These are phyloP conservation scores for Caenorhabditis latens DNA, from an alignment of 1,140 invertebrate species.

Conservation along the genomic window DNA sequence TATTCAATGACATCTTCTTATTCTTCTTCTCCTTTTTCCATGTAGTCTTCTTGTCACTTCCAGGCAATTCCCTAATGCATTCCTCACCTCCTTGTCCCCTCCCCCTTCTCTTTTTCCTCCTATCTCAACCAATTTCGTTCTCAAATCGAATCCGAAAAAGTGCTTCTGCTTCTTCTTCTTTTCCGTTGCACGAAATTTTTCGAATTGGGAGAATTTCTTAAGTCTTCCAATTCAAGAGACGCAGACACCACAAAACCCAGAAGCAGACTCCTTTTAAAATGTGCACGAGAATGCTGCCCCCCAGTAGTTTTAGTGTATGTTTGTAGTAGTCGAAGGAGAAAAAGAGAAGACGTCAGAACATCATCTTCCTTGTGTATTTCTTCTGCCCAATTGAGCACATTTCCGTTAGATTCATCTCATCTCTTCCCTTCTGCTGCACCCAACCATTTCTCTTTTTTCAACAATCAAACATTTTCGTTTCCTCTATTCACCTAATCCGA, in stretches of 20 bases:
- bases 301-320: constrained; percentile 37
- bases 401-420: constrained; percentile 25
- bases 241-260: neutral
- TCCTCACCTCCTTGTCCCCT: neutral
- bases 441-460: constrained; percentile 6
- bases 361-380: constrained; percentile 26
- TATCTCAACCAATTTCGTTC: constrained; percentile 47
- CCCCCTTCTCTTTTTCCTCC: neutral
- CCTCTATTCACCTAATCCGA: constrained; percentile 44
- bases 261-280: neutral
- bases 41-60: constrained; percentile 20
- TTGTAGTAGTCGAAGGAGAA: neutral
- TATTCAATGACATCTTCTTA: constrained; percentile 26
- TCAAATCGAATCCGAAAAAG: constrained; percentile 47
- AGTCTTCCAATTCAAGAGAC: neutral
- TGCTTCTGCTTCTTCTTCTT: constrained; percentile 29
- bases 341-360: constrained; percentile 27
- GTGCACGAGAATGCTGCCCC: neutral
- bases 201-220: constrained; percentile 13
- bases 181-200: neutral
- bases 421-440: constrained; percentile 3
- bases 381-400: constrained; percentile 46
- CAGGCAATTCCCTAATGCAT: constrained; percentile 53
- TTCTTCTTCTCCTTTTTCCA: neutral
- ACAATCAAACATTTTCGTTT: constrained; percentile 48